A percentile compares a stretch with the other conserved stretches of the same genome.
Evolutionary conservation across 2,888 invertebrate species (phyloP).

Genomic region (Acanthosepion lycidas): DNA sequence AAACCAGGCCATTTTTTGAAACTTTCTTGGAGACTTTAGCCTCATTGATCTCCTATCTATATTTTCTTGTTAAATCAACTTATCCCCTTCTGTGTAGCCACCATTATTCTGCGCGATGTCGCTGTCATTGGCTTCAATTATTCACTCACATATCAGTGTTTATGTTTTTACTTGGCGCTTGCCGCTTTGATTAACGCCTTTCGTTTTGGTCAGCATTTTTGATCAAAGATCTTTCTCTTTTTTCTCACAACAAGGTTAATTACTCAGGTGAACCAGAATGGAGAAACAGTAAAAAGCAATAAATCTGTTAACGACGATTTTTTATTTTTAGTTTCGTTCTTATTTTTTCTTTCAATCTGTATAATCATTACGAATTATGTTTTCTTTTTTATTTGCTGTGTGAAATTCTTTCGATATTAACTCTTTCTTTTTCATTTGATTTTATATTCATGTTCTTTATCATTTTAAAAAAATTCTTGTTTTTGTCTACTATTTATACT

Average conservation of each 20-base stretch:
- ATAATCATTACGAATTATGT: neutral
- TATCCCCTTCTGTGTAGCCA: neutral
- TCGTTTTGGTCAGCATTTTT: neutral
- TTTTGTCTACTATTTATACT: too few species aligned
- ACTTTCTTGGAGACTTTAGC: too few species aligned
- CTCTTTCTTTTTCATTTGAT: neutral
- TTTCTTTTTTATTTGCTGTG: neutral
- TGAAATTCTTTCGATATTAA: neutral
- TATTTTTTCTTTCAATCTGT: neutral
- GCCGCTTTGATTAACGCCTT: too few species aligned
- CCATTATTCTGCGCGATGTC: neutral
- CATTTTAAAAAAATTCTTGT: too few species aligned
- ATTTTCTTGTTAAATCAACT: too few species aligned
- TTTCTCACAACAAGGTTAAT: neutral
- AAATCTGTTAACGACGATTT: neutral
- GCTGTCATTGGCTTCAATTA: too few species aligned
- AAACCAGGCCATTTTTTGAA: too few species aligned
- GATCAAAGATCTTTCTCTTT: neutral
- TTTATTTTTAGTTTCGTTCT: neutral
- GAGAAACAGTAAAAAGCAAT: neutral
- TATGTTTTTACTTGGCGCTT: too few species aligned
- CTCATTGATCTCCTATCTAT: too few species aligned
- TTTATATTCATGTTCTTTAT: neutral
- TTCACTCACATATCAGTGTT: too few species aligned
- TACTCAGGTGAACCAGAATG: neutral